Base-by-base conservation (phyloP, 2,888 invertebrate genomes). In the Drosophila sordidula region DNA sequence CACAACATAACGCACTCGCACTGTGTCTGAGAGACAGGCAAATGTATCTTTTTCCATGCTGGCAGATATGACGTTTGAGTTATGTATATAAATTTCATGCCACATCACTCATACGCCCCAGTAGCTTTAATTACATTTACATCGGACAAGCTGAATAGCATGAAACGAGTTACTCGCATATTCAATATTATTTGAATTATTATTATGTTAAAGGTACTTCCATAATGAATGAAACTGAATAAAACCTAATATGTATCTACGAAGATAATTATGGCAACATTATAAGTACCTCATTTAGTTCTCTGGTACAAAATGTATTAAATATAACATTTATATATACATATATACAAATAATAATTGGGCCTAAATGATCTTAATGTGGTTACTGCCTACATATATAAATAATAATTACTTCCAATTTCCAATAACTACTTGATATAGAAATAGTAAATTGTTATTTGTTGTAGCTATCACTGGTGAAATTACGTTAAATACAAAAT, bases 1-100 rank as follows among this genome's bases (percentile, higher is more conserved):
- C 57, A 42, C 41, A 29, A 26, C 11, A 47, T 39, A 38, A 54
- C 38, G 54, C 59, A 63, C 49, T 6, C 11, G 26, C 14, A 6
- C 11, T 25, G 34, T n/a, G 57, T 32, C 59, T 57, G 57, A 25
- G 52, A 18, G 57, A 57, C 52, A 59, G 51, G 64, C 47, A 66
- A 64, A 66, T 70, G 74, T 70, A 68, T 66, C 63, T 70, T 41
- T 59, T 56, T 64, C 49, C 62, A 65, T 47, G 50, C 47, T 58
- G 59, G 56, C 79, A 67, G 54, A 71, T 82, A 70, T 75, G 88
- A 69, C 89, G 72, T 81, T 85, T 89, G 85, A 84, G 88, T 70
- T 73, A 73, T 72, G 67, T 62, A 47, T 66, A 87, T 78, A 68
- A 66, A 85, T 89, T 87, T 57, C 62, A 73, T 63, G 67, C 61